These are phyloP conservation scores for Thyatira batis DNA, from an alignment of 2,888 invertebrate genomes.

Conservation along the genomic window DNA sequence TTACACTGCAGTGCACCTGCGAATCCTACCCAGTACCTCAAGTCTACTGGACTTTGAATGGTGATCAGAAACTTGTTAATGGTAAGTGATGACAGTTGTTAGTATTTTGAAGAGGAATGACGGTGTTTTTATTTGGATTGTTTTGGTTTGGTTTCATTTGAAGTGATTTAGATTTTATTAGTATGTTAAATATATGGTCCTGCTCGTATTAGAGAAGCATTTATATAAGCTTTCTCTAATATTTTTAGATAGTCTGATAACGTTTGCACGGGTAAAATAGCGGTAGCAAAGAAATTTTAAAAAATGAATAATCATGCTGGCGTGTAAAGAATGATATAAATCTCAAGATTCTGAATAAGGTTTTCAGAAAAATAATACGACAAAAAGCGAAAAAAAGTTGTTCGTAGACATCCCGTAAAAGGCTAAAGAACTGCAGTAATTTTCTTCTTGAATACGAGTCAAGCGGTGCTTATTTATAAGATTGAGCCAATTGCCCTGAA, in stretches of 20 bases:
- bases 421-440: background rate
- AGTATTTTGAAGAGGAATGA: background rate
- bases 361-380: background rate
- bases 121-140: background rate
- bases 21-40: conserved; percentile 89
- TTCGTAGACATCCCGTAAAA: background rate
- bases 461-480: background rate
- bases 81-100: conserved; percentile 64
- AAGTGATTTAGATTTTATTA: too few species aligned
- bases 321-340: too few species aligned
- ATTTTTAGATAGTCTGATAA: too few species aligned
- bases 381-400: background rate
- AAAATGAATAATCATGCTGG: too few species aligned
- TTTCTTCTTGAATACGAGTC: background rate
- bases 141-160: background rate
- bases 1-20: conserved; percentile 87
- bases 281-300: too few species aligned
- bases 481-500: background rate
- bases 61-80: conserved; percentile 84
- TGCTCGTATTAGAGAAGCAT: too few species aligned
- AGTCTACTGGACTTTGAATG: conserved; percentile 87
- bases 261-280: too few species aligned
- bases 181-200: too few species aligned
- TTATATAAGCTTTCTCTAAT: too few species aligned
- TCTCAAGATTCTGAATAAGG: too few species aligned